Evolutionary conservation across 2,113 vertebrate genomes (phyloP), one percentile per base, ranked within the genome.

Genomic region (Cyrtonyx montezumae): DNA sequence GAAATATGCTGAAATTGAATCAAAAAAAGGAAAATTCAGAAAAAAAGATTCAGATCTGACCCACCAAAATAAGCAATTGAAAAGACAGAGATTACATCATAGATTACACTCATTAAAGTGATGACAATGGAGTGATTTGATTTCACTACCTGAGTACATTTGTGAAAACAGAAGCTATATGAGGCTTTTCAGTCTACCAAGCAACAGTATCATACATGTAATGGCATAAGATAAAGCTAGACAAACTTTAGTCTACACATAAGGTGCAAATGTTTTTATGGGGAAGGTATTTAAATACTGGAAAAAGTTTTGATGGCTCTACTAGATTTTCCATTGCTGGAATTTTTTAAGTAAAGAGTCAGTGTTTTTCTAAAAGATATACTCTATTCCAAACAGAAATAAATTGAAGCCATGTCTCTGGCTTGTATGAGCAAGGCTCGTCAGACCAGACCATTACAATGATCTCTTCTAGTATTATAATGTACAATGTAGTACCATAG

Each of bases 321-420:
- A 85, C 79, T 79, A 63, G 59, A 96, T 95, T 96, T 96, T 96
- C 90, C 96, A 95, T 94, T 0, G 0, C 75, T 95, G 91, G 91
- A 96, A 92, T 95, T 89, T 92, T 94, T 96, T 37, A 96, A 95
- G 93, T 84, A 95, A 95, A 92, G 91, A 95, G 94, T 92, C 89
- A 94, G 36, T 95, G 93, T 95, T 95, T 95, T 96, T 91, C 87
- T 95, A 92, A 91, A 95, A 95, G 91, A 96, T 95, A 95, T 84
- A 87, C 87, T 82, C 63, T 85, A 69, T 91, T 92, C 81, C 81
- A 95, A 96, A 92, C 81, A 95, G 87, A 94, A 95, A 79, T 34
- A 93, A 92, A 91, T 73, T 87, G 91, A 96, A 95, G 94, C 53
- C 91, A 84, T 45, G 70, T 89, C 87, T 94, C 68, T 93, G 70